Evolutionary conservation across 2,888 invertebrate genomes (phyloP).

Genomic region (Pyrrhosoma nymphula): DNA sequence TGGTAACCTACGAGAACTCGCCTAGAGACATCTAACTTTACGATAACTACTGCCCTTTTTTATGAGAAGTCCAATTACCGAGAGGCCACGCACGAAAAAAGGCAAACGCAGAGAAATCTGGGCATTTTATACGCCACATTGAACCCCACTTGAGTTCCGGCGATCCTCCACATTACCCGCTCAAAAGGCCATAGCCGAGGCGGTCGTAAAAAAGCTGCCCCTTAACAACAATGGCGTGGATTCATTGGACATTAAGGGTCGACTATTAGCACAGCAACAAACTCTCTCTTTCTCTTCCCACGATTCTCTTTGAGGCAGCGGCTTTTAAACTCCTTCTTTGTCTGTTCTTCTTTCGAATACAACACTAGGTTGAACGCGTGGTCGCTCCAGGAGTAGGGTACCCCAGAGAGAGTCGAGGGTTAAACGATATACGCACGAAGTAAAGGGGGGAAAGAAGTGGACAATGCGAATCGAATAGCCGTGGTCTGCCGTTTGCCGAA

Average conservation of each 20-base stretch:
- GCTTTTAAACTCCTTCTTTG: background rate
- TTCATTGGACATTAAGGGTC: constrained; percentile 14
- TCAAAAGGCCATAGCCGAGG: background rate
- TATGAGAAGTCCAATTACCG: background rate
- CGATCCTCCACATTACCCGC: background rate
- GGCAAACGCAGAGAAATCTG: background rate
- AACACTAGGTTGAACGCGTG: background rate
- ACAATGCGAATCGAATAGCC: background rate
- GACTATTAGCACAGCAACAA: constrained; percentile 19
- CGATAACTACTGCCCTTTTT: background rate
- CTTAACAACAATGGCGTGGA: background rate
- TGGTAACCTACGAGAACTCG: background rate
- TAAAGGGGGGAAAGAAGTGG: background rate
- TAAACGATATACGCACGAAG: background rate
- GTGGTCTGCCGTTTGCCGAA: background rate
- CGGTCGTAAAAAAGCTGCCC: background rate
- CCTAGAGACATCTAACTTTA: background rate
- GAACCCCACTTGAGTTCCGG: background rate
- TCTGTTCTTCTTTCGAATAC: background rate
- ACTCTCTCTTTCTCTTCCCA: background rate
- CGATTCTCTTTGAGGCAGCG: background rate
- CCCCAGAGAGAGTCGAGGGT: background rate
- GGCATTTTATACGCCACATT: background rate
- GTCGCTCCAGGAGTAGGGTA: background rate
- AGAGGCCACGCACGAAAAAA: background rate